A percentile compares a stretch with the other conserved stretches of the same genome.
Conservation (phyloP, 2,113 vertebrate species). For the Leuciscus idus region DNA sequence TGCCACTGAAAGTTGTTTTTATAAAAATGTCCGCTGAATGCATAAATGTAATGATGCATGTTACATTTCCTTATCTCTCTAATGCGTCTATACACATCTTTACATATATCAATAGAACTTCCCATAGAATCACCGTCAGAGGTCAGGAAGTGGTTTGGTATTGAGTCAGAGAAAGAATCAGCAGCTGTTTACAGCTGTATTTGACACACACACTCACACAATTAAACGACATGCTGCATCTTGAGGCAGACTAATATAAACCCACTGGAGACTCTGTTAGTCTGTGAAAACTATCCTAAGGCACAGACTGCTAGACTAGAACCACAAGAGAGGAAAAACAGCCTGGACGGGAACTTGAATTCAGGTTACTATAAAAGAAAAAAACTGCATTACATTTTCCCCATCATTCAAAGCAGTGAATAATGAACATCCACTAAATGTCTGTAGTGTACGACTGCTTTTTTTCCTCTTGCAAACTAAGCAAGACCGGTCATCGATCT, state of each 20-base stretch:
- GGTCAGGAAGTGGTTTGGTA: conserved; percentile 34
- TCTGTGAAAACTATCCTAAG: conserved; percentile 47
- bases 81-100: background rate
- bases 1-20: too few relatives aligned
- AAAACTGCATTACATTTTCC: background rate
- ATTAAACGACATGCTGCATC: conserved; percentile 1
- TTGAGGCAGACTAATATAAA: conserved; percentile 33
- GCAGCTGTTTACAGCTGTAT: conserved; percentile 51
- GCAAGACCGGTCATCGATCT: conserved; percentile 12
- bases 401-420: background rate
- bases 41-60: background rate
- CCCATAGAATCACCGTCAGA: background rate
- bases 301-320: conserved; percentile 31
- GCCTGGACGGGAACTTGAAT: background rate
- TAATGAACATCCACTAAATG: background rate
- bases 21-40: background rate
- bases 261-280: conserved; percentile 32
- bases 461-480: background rate
- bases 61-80: background rate
- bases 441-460: background rate
- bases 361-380: background rate
- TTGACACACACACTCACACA: conserved; percentile 31
- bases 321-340: background rate
- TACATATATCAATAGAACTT: background rate
- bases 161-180: conserved; percentile 35